Base-by-base conservation (phyloP, 2,888 invertebrate genomes). In the Digitonthophagus gazella region DNA sequence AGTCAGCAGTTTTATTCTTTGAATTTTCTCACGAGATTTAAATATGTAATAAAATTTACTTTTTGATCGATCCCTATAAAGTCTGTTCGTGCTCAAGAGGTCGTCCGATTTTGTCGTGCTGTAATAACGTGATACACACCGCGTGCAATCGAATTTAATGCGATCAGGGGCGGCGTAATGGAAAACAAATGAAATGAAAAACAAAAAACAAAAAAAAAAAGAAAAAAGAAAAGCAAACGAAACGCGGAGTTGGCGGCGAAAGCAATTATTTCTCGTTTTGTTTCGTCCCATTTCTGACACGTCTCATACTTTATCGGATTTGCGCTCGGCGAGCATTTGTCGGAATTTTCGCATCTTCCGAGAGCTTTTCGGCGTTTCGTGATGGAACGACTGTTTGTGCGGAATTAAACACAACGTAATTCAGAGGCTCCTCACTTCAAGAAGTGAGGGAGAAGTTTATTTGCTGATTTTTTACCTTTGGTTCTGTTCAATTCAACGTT, bases 201-300 rank as follows among this genome's bases (percentile, higher is more conserved):
- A 44, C 6, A 44, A 44, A 6, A 8, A 44, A 6, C n/a, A 8
- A 44, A 44, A 44, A 44, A 44, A 44, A 44, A 44, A 44, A 44
- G 22, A 8, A 44, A 6, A 11, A 44, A 44, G 8, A 44, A 44
- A 22, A 44, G 11, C 28, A 44, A 44, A 44, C 11, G 28, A 44
- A 44, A 44, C 28, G 28, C 28, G 28, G 28, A 8, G 28, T 44
- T 11, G 28, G 28, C 28, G 28, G 28, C 28, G 28, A 44, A 44
- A 44, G 54, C 55, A 16, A 65, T 55, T 65, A 61, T 61, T 61
- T 61, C 19, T 61, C 61, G 61, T 61, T 61, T 61, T 61, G 61
- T 61, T 61, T 61, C 61, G 20, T 61, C 20, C 20, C 61, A 61
- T 19, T 61, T 61, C 18, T 61, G 61, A 19, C 61, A 61, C 61